Evolutionary conservation across 2,888 invertebrate genomes (phyloP).

Genomic region (Cryptocephalus primarius): DNA sequence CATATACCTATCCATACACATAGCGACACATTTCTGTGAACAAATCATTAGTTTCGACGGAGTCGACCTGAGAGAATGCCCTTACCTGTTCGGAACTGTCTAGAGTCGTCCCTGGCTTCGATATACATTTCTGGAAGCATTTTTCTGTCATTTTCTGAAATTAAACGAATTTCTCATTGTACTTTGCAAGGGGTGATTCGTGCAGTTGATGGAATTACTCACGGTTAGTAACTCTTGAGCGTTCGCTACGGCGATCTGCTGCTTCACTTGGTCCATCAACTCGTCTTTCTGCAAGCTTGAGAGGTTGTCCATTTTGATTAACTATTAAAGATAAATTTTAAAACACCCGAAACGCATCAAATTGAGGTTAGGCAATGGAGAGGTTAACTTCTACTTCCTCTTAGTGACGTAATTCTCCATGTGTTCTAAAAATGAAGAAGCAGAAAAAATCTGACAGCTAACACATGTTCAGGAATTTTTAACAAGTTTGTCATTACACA

Average conservation of each 20-base stretch:
- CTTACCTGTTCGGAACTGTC: conserved; percentile 75
- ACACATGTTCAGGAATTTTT: too few species aligned
- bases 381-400: too few species aligned
- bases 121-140: conserved; percentile 91
- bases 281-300: conserved; percentile 64
- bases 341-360: neutral
- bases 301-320: conserved; percentile 17
- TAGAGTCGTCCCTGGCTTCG: conserved; percentile 79
- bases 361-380: neutral
- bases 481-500: too few species aligned
- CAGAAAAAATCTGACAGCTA: too few species aligned
- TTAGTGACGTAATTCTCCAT: too few species aligned
- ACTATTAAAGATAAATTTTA: neutral
- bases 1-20: conserved; percentile 98
- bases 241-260: conserved; percentile 88
- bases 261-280: conserved; percentile 89
- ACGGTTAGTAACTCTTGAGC: conserved; percentile 85
- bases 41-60: neutral
- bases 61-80: conserved; percentile 1
- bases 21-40: conserved; percentile 86
- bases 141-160: conserved; percentile 91
- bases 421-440: too few species aligned
- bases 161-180: conserved; percentile 11
- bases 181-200: neutral
- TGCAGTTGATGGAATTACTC: conserved; percentile 19